Percentiles rank a stretch among this genome's conserved stretches.
These are phyloP conservation scores for Mesocricetus auratus DNA, from an alignment of 2,113 vertebrate species.

Conservation along the genomic window DNA sequence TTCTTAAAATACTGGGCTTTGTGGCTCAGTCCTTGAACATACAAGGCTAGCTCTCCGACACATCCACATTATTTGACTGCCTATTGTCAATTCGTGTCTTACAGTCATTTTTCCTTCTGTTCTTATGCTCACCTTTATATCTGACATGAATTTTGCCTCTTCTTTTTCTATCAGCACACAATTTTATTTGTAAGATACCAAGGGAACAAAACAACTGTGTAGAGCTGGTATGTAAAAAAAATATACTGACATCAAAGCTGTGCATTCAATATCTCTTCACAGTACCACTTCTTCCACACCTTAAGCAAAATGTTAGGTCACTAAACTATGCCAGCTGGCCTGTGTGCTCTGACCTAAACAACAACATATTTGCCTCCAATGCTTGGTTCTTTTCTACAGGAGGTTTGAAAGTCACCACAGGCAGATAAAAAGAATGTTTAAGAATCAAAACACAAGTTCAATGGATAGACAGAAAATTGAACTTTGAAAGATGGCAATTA, in stretches of 20 bases:
- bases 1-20: neutral
- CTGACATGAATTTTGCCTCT: neutral
- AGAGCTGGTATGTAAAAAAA: neutral
- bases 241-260: neutral
- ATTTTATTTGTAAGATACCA: neutral
- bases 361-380: neutral
- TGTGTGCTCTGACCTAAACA: neutral
- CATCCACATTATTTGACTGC: neutral
- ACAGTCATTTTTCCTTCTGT: neutral
- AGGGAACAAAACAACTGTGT: neutral
- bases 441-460: neutral
- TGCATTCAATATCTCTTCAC: conserved; percentile 31
- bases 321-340: neutral
- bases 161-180: conserved; percentile 13
- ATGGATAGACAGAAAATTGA: neutral
- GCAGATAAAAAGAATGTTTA: neutral
- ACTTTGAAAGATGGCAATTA: neutral
- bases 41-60: neutral
- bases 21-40: neutral
- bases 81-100: neutral
- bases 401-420: neutral
- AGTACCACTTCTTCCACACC: neutral
- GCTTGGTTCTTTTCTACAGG: neutral
- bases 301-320: neutral
- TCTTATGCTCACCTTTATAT: neutral